These are phyloP conservation scores for Protobothrops mucrosquamatus DNA, from an alignment of 2,113 vertebrate genomes.

Conservation along the genomic window DNA sequence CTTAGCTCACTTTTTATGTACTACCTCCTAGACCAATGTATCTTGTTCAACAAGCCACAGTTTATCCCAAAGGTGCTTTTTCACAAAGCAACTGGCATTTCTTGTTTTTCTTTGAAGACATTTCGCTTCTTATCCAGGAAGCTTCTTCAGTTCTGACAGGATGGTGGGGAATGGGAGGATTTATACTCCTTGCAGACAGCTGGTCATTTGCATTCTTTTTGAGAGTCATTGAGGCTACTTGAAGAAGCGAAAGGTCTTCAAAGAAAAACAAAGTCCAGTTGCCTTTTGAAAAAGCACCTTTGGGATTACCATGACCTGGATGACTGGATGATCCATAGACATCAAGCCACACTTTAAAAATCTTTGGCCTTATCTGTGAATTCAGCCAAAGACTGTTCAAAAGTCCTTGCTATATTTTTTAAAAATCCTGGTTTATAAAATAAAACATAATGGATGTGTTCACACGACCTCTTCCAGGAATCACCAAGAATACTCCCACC, in stretches of 20 bases:
- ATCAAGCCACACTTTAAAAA: background rate
- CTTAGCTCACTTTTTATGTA: background rate
- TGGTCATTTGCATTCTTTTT: background rate
- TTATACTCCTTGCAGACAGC: background rate
- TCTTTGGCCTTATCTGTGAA: background rate
- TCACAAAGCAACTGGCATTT: background rate
- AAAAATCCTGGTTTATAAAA: background rate
- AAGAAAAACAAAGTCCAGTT: background rate
- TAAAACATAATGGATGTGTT: background rate
- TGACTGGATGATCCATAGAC: background rate
- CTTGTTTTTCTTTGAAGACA: background rate
- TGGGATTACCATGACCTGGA: background rate
- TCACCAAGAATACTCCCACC: background rate
- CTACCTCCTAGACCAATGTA: background rate
- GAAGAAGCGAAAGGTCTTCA: background rate
- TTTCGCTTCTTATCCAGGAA: background rate
- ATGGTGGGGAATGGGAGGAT: background rate
- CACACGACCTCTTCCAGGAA: background rate
- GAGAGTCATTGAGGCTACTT: background rate
- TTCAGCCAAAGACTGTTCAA: background rate
- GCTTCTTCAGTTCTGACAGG: background rate
- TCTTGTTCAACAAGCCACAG: background rate
- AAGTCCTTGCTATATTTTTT: background rate
- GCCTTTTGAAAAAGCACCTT: background rate
- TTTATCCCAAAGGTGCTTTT: background rate